Conservation (phyloP, 2,888 invertebrate genomes). For the Lepidocyrtinus sp. region DNA sequence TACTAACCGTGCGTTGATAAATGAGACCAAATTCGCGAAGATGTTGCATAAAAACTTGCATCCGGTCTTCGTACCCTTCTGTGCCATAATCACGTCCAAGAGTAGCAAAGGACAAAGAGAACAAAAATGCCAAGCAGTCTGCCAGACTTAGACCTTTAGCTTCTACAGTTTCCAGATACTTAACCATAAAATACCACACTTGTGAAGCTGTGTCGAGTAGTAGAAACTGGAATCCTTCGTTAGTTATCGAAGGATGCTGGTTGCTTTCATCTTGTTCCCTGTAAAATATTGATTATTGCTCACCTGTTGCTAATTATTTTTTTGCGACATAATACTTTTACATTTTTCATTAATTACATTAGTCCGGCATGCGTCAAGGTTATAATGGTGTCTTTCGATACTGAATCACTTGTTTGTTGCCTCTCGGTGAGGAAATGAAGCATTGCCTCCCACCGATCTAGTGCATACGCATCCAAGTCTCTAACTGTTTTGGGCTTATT, state of each 20-base stretch:
- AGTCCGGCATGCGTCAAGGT: slow-evolving; percentile 93
- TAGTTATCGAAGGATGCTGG: slow-evolving; percentile 87
- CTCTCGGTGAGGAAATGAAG: slow-evolving; percentile 93
- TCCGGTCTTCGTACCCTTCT: slow-evolving; percentile 90
- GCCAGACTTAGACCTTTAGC: slow-evolving; percentile 88
- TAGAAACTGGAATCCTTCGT: slow-evolving; percentile 97
- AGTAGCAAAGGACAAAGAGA: slow-evolving; percentile 95
- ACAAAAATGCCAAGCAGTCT: slow-evolving; percentile 95
- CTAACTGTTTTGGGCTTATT: slow-evolving; percentile 80
- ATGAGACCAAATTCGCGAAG: slow-evolving; percentile 97
- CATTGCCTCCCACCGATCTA: slow-evolving; percentile 96
- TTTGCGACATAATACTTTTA: not conserved
- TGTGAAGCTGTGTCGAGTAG: slow-evolving; percentile 93
- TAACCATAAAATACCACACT: slow-evolving; percentile 97
- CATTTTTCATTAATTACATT: slow-evolving; percentile 78
- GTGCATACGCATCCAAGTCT: slow-evolving; percentile 91
- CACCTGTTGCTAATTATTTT: not conserved
- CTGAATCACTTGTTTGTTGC: slow-evolving; percentile 85
- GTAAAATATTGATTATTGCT: slow-evolving; percentile 69
- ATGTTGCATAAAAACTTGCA: slow-evolving; percentile 93
- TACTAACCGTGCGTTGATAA: slow-evolving; percentile 89
- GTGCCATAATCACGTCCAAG: slow-evolving; percentile 97
- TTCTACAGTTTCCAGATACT: slow-evolving; percentile 94
- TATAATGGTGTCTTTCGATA: slow-evolving; percentile 93
- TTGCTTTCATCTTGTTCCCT: slow-evolving; percentile 82